A percentile compares a stretch with the other conserved stretches of the same genome.
These are phyloP conservation scores for Cinara cedri DNA, from an alignment of 2,888 invertebrate genomes.

Conservation along the genomic window DNA sequence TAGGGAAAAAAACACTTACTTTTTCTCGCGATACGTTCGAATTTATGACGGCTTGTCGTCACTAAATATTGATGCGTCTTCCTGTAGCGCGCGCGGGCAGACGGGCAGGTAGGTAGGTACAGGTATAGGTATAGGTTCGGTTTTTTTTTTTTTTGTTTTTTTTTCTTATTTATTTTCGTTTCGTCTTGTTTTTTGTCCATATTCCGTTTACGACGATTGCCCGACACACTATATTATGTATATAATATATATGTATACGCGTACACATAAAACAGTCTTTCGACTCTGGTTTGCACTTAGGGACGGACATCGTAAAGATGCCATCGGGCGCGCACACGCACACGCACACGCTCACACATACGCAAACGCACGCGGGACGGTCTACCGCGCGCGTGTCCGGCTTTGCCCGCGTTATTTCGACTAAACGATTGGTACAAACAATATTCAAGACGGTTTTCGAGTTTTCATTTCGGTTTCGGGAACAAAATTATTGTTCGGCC, in stretches of 20 bases:
- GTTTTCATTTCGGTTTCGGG: too few species aligned
- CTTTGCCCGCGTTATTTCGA: not conserved
- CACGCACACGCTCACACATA: not conserved
- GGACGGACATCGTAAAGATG: conserved; percentile 52
- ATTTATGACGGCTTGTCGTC: conserved; percentile 54
- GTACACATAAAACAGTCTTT: not conserved
- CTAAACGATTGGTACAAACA: too few species aligned
- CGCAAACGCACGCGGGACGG: not conserved
- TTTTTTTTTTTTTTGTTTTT: not conserved
- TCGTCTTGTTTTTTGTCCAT: too few species aligned
- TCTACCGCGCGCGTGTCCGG: conserved; percentile 2
- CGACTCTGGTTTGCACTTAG: conserved; percentile 54
- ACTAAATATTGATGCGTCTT: conserved; percentile 40
- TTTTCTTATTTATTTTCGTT: not conserved
- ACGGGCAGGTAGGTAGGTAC: not conserved
- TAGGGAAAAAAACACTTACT: not conserved
- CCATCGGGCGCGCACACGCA: conserved; percentile 10
- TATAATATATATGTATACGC: too few species aligned
- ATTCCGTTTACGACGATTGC: conserved; percentile 25
- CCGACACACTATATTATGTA: not conserved
- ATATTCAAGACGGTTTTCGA: too few species aligned
- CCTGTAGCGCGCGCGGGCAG: too few species aligned
- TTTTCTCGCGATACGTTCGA: conserved; percentile 32
- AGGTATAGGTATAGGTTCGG: not conserved
- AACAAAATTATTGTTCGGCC: too few species aligned